A percentile compares a stretch with the other conserved stretches of the same genome.
Evolutionary conservation across 1,140 invertebrate species (phyloP).

Genomic region (Cyclina sinensis): DNA sequence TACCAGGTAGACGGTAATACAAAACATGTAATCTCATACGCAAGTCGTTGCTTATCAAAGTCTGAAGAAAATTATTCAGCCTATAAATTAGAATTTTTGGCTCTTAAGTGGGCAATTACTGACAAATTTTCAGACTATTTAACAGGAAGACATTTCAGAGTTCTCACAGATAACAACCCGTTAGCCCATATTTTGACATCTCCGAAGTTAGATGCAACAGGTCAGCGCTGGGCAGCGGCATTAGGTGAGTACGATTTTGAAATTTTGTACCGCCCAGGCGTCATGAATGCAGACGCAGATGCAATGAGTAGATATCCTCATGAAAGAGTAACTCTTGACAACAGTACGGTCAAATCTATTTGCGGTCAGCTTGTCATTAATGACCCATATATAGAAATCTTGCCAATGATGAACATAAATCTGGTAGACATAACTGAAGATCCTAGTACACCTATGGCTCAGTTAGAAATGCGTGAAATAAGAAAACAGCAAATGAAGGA

Average conservation of each 20-base stretch:
- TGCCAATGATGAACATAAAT: not conserved
- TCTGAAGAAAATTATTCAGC: conserved; percentile 63
- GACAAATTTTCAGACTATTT: conserved; percentile 67
- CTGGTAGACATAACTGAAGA: not conserved
- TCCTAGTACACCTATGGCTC: not conserved
- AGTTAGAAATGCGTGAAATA: not conserved
- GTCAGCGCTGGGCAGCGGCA: conserved; percentile 32
- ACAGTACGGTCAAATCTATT: not conserved
- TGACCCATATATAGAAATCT: not conserved
- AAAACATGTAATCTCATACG: conserved; percentile 67
- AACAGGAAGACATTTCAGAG: conserved; percentile 8
- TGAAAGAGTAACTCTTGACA: not conserved
- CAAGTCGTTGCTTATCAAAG: conserved; percentile 38
- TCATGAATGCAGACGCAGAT: conserved; percentile 57
- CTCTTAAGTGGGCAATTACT: conserved; percentile 69
- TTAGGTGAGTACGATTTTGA: conserved; percentile 28
- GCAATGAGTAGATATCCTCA: conserved; percentile 28
- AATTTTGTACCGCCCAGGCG: conserved; percentile 14
- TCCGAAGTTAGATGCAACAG: conserved; percentile 68
- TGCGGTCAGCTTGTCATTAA: not conserved
- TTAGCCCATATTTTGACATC: conserved; percentile 64
- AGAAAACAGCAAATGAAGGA: not conserved
- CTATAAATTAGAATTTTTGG: conserved; percentile 68
- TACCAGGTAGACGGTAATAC: conserved; percentile 69
- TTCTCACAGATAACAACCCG: conserved; percentile 70